These are phyloP conservation scores for Agriopis leucophaearia DNA, from an alignment of 2,888 invertebrate species.

Conservation along the genomic window DNA sequence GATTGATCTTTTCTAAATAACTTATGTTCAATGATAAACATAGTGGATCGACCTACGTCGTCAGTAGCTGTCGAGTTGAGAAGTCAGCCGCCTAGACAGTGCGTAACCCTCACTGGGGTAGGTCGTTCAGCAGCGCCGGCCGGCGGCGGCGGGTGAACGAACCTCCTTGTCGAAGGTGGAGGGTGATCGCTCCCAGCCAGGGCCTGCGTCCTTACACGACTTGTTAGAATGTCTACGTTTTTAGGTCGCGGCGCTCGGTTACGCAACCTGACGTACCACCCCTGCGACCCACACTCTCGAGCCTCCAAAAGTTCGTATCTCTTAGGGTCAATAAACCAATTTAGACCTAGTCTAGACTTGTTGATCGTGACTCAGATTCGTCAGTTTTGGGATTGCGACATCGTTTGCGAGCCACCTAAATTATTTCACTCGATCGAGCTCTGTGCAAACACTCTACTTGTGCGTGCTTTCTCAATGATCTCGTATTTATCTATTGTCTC, in stretches of 20 bases:
- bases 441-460: slow-evolving; percentile 16
- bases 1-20: slow-evolving; percentile 10
- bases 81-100: slow-evolving; percentile 44
- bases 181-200: slow-evolving; percentile 72
- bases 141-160: slow-evolving; percentile 63
- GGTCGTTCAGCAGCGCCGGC: slow-evolving; percentile 48
- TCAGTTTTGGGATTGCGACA: slow-evolving; percentile 20
- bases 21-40: slow-evolving; percentile 2
- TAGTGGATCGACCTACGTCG: slow-evolving; percentile 15
- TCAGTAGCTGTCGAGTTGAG: slow-evolving; percentile 3
- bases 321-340: slow-evolving; percentile 66
- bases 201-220: slow-evolving; percentile 72
- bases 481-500: slow-evolving; percentile 32
- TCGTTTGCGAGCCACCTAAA: slow-evolving; percentile 16
- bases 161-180: slow-evolving; percentile 69
- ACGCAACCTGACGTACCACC: slow-evolving; percentile 59
- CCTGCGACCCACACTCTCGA: slow-evolving; percentile 53
- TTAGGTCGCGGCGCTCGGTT: slow-evolving; percentile 65
- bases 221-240: slow-evolving; percentile 65
- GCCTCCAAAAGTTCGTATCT: slow-evolving; percentile 54
- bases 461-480: slow-evolving; percentile 24
- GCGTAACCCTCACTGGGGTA: slow-evolving; percentile 52
- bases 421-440: slow-evolving; percentile 11
- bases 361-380: slow-evolving; percentile 57
- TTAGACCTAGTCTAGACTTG: slow-evolving; percentile 75